Base-by-base conservation (phyloP, 1,140 invertebrate species). In the Phymorhynchus buccinoides region DNA sequence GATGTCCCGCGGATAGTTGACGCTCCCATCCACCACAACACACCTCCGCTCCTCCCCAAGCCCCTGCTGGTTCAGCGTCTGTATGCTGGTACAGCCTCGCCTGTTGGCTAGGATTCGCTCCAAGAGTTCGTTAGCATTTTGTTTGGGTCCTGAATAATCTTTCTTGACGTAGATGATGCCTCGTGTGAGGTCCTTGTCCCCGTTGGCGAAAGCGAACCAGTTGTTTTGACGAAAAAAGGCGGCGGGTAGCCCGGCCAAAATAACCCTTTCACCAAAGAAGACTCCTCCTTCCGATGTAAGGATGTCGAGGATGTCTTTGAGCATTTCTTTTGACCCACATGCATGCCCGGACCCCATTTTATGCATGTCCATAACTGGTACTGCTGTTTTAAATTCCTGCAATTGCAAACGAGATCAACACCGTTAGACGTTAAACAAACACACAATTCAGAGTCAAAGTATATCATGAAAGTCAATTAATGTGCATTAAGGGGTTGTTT, bases 1-100 rank as follows among this genome's bases (percentile, higher is more conserved):
- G 22, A 87, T 82, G 78, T 87, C 83, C 44, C 73, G 80, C 1
- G 86, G 86, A 30, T 85, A 66, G 30, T 42, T 42, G 75, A 9
- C 0, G 32, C 16, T 22, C n/a, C 42, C 30, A 1, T 37, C 37
- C 37, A 81, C 7, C 32, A 81, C 16, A 35, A 78, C 27, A 39
- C 75, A 78, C 75, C 14, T 42, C 39, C 37, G 16, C 7, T 42
- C 41, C 35, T 4, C 27, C 30, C 41, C 41, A 39, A 18, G 68
- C 1, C 68, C 68, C n/a, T 35, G n/a, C n/a, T 71, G 4, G 75
- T 78, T 78, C 30, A 42, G 35, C 14, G 6, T n/a, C 75, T 39
- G 30, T 7, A 42, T 27, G 39, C 1, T 2, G 3, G 42, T 27
- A 27, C 75, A 78, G 16, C 37, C 37, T 12, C 4, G 16, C 39